Evolutionary conservation across 2,113 vertebrate genomes (phyloP), one percentile per base, ranked within the genome.

Genomic region (Neotragus moschatus): DNA sequence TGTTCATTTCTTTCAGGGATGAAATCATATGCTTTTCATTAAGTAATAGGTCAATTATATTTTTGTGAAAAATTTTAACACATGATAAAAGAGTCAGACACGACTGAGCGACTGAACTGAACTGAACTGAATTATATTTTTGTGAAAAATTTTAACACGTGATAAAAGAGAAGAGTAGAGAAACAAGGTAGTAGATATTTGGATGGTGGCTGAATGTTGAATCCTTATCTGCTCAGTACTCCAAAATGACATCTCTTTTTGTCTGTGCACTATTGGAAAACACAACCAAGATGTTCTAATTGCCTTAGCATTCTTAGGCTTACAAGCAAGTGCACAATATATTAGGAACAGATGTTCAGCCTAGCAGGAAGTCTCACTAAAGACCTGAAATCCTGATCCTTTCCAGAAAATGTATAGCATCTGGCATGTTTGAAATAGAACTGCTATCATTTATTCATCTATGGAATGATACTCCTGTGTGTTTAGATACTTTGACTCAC

Each of bases 301-400:
- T 19, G 4, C 87, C 88, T 97, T 93, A 90, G 58, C 73, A 81
- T 97, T 97, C 91, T 93, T 93, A 93, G 39, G 79, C 58, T 97
- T 96, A 88, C 95, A 75, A 97, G 94, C 95, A 98, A 98, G 75
- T 97, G 95, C 89, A 92, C 97, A 94, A 89, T 98, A 96, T 98
- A 98, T 98, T 97, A 96, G 84, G 90, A 98, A 96, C 98, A 98
- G 98, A 98, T 98, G 98, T 98, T 98, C 84, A 96, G 89, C 98
- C 97, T 95, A 90, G 98, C 49, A 1, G 97, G 97, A 97, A 95
- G 91, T 91, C 94, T 94, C 93, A 96, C 94, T 96, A 97, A 98
- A 96, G 97, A 97, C 91, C 75, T 91, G 93, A 90, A 97, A 96
- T 92, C 75, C 89, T 97, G 94, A 98, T 96, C 93, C 89, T 96